Conservation (phyloP, 2,888 invertebrate species). For the Bombylius major region DNA sequence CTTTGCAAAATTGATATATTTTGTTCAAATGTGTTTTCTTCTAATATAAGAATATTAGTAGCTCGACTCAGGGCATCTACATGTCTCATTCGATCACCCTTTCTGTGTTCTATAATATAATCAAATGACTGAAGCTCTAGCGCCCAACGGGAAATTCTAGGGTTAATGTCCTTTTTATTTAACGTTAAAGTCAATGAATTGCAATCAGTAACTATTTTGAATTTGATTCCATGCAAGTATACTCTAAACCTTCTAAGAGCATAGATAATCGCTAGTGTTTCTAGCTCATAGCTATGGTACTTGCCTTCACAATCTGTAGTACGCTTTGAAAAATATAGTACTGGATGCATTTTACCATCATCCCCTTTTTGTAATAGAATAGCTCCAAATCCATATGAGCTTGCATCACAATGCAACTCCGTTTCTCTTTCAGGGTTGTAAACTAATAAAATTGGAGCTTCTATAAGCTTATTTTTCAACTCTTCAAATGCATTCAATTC, state of each 20-base stretch:
- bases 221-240: no score
- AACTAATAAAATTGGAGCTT: conserved; percentile 13
- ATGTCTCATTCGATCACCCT: neutral
- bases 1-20: conserved; percentile 16
- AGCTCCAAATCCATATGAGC: neutral
- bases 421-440: conserved; percentile 6
- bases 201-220: neutral
- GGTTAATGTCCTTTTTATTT: neutral
- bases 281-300: neutral
- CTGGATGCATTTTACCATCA: neutral
- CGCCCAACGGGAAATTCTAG: conserved; percentile 11
- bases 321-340: conserved; percentile 13
- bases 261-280: conserved; percentile 1
- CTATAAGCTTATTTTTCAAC: conserved; percentile 5
- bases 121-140: conserved; percentile 19
- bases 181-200: neutral
- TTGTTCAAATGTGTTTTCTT: conserved; percentile 14
- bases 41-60: neutral
- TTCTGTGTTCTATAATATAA: neutral
- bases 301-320: neutral
- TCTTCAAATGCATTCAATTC: neutral
- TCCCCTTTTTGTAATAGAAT: neutral
- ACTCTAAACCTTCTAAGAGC: neutral
- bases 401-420: neutral
- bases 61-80: neutral